Evolutionary conservation across 2,888 invertebrate species (phyloP).

Genomic region (Meteorus colon): DNA sequence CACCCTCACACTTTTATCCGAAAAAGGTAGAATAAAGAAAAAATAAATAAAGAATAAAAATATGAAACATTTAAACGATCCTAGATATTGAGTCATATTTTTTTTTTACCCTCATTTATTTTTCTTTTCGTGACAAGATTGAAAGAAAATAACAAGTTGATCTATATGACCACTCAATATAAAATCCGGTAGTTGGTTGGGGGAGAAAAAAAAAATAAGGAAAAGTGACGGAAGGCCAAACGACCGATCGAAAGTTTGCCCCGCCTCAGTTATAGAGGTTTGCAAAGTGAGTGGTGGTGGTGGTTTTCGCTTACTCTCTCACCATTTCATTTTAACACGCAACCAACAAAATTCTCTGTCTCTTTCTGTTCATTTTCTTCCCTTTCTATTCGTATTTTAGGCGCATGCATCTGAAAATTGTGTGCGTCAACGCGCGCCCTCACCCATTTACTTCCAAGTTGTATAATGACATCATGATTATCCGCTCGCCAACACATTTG

Average conservation of each 20-base stretch:
- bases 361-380: neutral
- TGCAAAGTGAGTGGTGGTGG: slow-evolving; percentile 13
- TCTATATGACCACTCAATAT: neutral
- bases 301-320: slow-evolving; percentile 18
- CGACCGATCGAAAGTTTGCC: slow-evolving; percentile 51
- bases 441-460: neutral
- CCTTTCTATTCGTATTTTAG: slow-evolving; percentile 20
- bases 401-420: slow-evolving; percentile 42
- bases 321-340: slow-evolving; percentile 22
- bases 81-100: neutral
- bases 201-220: neutral
- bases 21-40: neutral
- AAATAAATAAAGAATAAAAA: slow-evolving; percentile 2
- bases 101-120: neutral
- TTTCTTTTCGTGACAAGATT: neutral
- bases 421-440: slow-evolving; percentile 39
- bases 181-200: neutral
- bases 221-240: slow-evolving; percentile 46
- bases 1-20: slow-evolving; percentile 16
- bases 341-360: slow-evolving; percentile 23
- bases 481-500: neutral
- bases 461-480: slow-evolving; percentile 19
- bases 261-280: slow-evolving; percentile 37
- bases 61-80: slow-evolving; percentile 4
- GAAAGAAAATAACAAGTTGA: neutral